Percentiles rank a stretch among this genome's conserved stretches.
These are phyloP conservation scores for Lepas anatifera DNA, from an alignment of 2,888 invertebrate genomes.

Conservation along the genomic window DNA sequence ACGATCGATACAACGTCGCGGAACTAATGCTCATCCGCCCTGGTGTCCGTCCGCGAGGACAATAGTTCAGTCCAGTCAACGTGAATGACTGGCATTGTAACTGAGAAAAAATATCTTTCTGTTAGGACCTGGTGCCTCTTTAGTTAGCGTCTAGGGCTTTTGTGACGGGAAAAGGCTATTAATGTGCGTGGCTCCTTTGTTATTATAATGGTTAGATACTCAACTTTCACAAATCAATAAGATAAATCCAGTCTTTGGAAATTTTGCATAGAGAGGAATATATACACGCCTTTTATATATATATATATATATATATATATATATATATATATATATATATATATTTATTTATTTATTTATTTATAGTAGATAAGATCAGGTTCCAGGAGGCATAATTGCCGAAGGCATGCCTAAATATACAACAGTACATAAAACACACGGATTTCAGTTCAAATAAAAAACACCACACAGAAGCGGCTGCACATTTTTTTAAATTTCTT, in stretches of 20 bases:
- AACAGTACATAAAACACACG: no score
- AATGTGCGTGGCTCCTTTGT: background rate
- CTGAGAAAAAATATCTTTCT: background rate
- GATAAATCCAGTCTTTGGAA: no score
- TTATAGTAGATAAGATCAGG: background rate
- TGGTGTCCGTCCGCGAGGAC: background rate
- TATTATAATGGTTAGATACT: background rate
- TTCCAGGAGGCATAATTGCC: no score
- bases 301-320: conserved; percentile 7
- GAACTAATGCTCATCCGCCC: background rate
- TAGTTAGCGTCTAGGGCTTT: background rate
- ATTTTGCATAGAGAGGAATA: no score
- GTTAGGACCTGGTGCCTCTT: no score
- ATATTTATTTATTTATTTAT: background rate
- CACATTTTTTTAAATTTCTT: no score
- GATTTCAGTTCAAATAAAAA: no score
- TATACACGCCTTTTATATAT: no score
- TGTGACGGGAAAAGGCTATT: background rate
- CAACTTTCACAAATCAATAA: background rate
- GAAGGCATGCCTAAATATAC: no score
- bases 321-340: conserved; percentile 8
- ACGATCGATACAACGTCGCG: background rate
- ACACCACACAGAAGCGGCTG: no score
- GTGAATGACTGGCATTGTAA: background rate
- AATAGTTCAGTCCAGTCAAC: background rate